Conservation (phyloP, 2,113 vertebrate species). For the Gnathonemus echidnorhynchus region DNA sequence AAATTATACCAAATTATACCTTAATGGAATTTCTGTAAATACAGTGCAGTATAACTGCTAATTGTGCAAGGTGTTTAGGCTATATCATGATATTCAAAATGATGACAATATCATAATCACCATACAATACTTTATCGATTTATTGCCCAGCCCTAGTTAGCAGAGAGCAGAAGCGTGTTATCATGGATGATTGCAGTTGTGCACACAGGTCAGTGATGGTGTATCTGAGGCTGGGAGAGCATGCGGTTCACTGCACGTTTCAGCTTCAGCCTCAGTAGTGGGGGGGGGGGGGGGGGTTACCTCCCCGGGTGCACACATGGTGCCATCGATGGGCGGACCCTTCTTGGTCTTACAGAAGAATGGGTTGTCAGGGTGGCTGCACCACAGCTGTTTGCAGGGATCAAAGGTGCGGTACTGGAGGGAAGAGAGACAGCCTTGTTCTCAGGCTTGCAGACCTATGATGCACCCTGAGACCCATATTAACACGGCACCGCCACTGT, state of each 20-base stretch:
- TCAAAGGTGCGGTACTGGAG: constrained; percentile 89
- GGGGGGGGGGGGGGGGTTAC: constrained; percentile 45
- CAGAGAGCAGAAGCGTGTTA: neutral
- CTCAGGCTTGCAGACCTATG: constrained; percentile 24
- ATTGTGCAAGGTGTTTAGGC: neutral
- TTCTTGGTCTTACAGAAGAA: constrained; percentile 99
- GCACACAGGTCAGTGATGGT: neutral
- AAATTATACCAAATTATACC: neutral
- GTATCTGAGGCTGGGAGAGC: neutral
- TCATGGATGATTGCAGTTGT: neutral
- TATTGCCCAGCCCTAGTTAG: neutral
- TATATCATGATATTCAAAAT: neutral
- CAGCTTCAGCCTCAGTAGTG: neutral
- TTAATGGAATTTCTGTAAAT: neutral
- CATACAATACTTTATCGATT: neutral
- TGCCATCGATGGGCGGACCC: constrained; percentile 92
- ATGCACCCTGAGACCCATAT: neutral
- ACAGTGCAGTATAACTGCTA: neutral
- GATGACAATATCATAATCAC: neutral
- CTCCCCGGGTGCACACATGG: constrained; percentile 88
- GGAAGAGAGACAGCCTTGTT: constrained; percentile 39
- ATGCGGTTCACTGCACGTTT: neutral
- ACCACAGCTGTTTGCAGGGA: constrained; percentile 96
- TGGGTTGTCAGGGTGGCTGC: constrained; percentile 93
- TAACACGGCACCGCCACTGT: neutral